Evolutionary conservation across 2,888 invertebrate genomes (phyloP), one percentile per base, ranked within the genome.

Genomic region (Sicus ferrugineus): DNA sequence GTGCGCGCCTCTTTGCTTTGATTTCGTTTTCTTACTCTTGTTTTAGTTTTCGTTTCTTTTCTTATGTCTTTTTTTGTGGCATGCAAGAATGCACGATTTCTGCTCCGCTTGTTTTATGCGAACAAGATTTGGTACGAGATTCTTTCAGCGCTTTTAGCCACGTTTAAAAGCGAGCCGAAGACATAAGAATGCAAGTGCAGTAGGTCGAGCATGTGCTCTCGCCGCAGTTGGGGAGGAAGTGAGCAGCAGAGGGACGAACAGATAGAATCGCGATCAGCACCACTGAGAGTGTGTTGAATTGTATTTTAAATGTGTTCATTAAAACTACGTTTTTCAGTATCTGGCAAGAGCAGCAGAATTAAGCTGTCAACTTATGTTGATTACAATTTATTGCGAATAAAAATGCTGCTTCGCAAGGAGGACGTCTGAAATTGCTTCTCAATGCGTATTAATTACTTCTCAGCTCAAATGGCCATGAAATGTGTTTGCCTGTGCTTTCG

Each of bases 141-240:
- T 61, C 42, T 26, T 61, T 42, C 6, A 61, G 42, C 64, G 50
- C 54, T 66, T 52, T 52, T 52, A 30, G 30, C 34, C 6, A 42
- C 26, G 65, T 26, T 54, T 23, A 46, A 65, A 65, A 65, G 65
- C 54, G 54, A 38, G 54, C 34, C 52, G 26, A 21, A 38, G 54
- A 65, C 52, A 52, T 21, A 23, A 4, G 42, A 42, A 42, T 52
- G 11, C 21, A n/a, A 65, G 54, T 54, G 65, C 54, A 54, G 64
- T 52, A 54, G 65, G 54, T 65, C 65, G 65, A 34, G 38, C 65
- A 65, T 65, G 65, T 38, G 54, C 16, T 34, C 54, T 58, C 46
- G 58, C 46, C 50, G 19, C 9, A 3, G 38, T 19, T 19, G 26
- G 11, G 2, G 54, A 38, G 38, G 7, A 23, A 52, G 14, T 6